phyloP scores from a whole-genome alignment of 2,888 invertebrate genomes.

The Biston betularia region DNA sequence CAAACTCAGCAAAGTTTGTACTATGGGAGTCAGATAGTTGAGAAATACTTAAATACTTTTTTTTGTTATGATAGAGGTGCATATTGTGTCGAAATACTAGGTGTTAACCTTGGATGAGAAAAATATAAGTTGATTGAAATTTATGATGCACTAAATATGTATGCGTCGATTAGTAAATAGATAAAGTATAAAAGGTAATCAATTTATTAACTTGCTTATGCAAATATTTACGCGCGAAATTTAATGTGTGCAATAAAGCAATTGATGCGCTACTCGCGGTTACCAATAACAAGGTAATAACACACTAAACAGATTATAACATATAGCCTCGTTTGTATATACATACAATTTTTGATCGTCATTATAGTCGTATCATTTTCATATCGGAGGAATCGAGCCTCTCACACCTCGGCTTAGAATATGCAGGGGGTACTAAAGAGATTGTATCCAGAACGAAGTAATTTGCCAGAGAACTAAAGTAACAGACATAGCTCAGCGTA shows the following conservation, averaged over 20 bases:
- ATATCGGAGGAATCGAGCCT: background rate
- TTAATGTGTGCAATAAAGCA: slow-evolving; percentile 24
- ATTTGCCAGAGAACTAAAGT: too few species aligned
- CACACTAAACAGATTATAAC: slow-evolving; percentile 17
- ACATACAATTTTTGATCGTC: background rate
- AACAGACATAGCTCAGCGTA: too few species aligned
- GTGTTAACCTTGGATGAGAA: too few species aligned
- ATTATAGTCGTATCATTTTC: background rate
- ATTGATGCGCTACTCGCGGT: slow-evolving; percentile 23
- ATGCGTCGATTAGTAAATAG: background rate
- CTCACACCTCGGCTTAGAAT: background rate
- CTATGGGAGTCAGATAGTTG: too few species aligned
- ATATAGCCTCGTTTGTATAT: background rate
- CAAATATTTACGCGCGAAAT: slow-evolving; percentile 15
- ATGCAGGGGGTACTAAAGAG: background rate
- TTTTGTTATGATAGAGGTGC: too few species aligned
- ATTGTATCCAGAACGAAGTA: too few species aligned
- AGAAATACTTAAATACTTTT: too few species aligned
- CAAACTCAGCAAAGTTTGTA: too few species aligned
- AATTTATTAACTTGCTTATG: background rate
- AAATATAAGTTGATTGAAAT: background rate
- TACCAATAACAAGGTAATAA: slow-evolving; percentile 16
- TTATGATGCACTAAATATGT: too few species aligned
- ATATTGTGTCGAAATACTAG: too few species aligned
- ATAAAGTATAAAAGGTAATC: background rate